Base-by-base conservation (phyloP, 2,888 invertebrate species). In the Galeopsomyia nigrocyanea region DNA sequence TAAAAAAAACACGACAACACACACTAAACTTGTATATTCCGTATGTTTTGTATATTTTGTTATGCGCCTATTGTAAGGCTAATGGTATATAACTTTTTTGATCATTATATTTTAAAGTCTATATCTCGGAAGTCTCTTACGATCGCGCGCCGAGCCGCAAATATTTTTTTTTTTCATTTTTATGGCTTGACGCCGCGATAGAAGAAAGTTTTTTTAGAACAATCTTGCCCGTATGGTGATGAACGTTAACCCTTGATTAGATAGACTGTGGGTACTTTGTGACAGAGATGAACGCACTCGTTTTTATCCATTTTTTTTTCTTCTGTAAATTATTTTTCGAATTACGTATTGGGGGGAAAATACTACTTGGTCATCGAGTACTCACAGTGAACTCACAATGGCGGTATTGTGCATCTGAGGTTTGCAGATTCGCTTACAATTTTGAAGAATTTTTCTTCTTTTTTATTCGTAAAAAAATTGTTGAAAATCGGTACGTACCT, bases 11-110 rank as follows among this genome's bases (percentile, higher is more conserved):
- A 26, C 26, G 39, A 77, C 17, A 68, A 50, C 39, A 10, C 31
- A 68, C 68, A 79, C 68, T 26, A 26, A 26, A 75, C 74, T 71
- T 78, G 76, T 79, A 79, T 80, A 80, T 81, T 81, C 79, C 76
- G 74, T 79, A 80, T 77, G 75, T 80, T 81, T 79, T 79, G 77
- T 81, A 81, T 79, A 79, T 77, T 81, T 80, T 80, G 80, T 78
- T 81, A 79, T 64, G 58, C 62, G 71, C 66, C 66, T 75, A 70
- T 66, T 65, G 22, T 75, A 63, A 75, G 69, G 72, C 63, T 72
- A 5, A 75, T 72, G 72, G 72, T 70, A 69, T 51, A 64, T 69
- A 26, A 68, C 51, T 69, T 66, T 72, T 58, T 60, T 51, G 62
- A 72, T 70, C 70, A 53, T 72, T 69, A 57, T 70, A 72, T 67